Base-by-base conservation (phyloP, 2,797 vertebrate genomes). In the Tragopan temminckii region DNA sequence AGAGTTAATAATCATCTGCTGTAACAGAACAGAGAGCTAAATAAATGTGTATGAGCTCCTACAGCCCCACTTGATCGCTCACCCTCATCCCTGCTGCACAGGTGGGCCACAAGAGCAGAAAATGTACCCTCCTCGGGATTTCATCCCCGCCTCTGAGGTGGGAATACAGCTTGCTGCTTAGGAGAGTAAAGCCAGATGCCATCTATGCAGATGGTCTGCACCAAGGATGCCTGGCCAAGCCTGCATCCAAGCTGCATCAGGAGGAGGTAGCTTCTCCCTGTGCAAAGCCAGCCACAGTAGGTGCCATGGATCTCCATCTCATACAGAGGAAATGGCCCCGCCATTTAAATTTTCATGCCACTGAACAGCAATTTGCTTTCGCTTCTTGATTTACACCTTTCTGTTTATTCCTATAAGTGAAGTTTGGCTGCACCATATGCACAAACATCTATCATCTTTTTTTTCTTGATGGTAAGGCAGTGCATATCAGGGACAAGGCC, bases 401-500 rank as follows among this genome's bases (percentile, higher is more conserved):
- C 72, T 90, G 27, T 70, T 95, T 96, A 83, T 93, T 94, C 89
- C 53, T 52, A 40, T 68, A 88, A 94, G 93, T 94, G 46, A 95
- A 81, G 92, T 85, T 91, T 94, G 79, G 94, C 69, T 72, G 66
- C 46, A 43, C 25, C 67, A 81, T 87, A 94, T 95, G 93, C 89
- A 96, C 80, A 94, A 79, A 50, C 50, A 93, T 92, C 67, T 78
- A 94, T 95, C 72, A 84, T 29, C 79, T 85, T 80, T 82, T 82
- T 64, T 68, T 74, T 67, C 64, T 63, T 87, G 75, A 93, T 9
- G 78, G 66, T 55, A 57, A 87, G 43, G 72, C 68, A 91, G 63
- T 13, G 36, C 0, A 0, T 87, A 94, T 62, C 43, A 91, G 71
- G 53, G 90, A 85, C 89, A 93, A 96, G 89, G 89, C 90, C 74